Evolutionary conservation across 2,113 vertebrate species (phyloP).

Genomic region (Hylia prasina): DNA sequence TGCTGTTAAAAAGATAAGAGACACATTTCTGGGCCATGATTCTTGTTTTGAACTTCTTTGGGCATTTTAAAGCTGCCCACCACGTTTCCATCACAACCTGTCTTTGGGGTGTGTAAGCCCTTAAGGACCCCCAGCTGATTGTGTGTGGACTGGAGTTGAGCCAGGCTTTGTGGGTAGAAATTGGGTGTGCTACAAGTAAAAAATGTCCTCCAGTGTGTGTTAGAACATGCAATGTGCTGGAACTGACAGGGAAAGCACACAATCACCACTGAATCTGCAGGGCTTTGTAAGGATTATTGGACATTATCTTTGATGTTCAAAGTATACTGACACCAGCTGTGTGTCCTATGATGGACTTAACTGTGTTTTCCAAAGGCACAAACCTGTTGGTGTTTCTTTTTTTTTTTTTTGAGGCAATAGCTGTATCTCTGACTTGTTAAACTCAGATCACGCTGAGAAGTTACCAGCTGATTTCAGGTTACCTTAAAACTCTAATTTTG

Average conservation of each 20-base stretch:
- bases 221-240: not conserved
- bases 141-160: not conserved
- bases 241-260: not conserved
- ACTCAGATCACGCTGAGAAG: not conserved
- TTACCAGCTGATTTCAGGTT: not conserved
- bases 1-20: not conserved
- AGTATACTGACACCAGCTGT: not conserved
- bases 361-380: not conserved
- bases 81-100: not conserved
- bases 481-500: not conserved
- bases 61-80: not conserved
- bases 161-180: not conserved
- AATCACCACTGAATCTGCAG: not conserved
- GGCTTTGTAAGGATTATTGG: not conserved
- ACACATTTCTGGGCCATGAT: accelerated
- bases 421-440: not conserved
- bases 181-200: accelerated
- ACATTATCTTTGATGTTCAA: not conserved
- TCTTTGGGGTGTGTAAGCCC: not conserved
- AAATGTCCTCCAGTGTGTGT: not conserved
- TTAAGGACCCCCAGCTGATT: not conserved
- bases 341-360: not conserved
- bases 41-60: not conserved
- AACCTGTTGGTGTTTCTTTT: not conserved
- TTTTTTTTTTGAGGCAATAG: not conserved